phyloP scores from a whole-genome alignment of 2,797 vertebrate species.

The Monodelphis domestica region DNA sequence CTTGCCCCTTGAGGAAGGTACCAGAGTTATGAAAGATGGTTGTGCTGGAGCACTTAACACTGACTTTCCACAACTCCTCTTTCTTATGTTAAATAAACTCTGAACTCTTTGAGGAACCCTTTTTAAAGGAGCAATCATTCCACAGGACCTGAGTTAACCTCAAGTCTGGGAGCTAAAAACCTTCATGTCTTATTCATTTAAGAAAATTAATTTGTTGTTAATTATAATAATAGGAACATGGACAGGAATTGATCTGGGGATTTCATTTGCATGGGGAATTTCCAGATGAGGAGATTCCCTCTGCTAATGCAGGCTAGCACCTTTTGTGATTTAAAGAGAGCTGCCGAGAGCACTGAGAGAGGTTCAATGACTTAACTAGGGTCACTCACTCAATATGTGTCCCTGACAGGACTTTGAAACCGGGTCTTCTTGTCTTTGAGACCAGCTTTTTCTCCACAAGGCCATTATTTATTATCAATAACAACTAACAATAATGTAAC shows the following conservation, averaged over 20 bases:
- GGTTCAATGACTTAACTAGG: neutral
- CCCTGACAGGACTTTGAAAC: neutral
- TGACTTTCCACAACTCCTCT: neutral
- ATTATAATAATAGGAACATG: neutral
- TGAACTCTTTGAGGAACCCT: constrained; percentile 6
- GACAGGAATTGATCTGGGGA: neutral
- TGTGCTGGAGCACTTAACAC: neutral
- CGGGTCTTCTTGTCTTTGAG: neutral
- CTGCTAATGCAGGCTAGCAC: neutral
- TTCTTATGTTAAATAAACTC: neutral
- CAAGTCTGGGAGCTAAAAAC: neutral
- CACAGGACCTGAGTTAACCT: neutral
- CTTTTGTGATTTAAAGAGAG: neutral
- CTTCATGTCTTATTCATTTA: constrained; percentile 56
- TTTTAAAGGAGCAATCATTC: constrained; percentile 6
- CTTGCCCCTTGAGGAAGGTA: neutral
- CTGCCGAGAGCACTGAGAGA: neutral
- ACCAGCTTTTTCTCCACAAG: neutral
- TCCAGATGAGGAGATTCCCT: neutral
- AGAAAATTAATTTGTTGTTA: constrained; percentile 55
- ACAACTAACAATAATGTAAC: neutral
- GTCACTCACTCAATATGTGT: neutral
- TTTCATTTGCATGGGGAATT: neutral
- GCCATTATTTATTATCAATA: neutral
- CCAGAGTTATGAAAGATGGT: neutral